phyloP scores from a whole-genome alignment of 2,888 invertebrate genomes.

The Lagria hirta region DNA sequence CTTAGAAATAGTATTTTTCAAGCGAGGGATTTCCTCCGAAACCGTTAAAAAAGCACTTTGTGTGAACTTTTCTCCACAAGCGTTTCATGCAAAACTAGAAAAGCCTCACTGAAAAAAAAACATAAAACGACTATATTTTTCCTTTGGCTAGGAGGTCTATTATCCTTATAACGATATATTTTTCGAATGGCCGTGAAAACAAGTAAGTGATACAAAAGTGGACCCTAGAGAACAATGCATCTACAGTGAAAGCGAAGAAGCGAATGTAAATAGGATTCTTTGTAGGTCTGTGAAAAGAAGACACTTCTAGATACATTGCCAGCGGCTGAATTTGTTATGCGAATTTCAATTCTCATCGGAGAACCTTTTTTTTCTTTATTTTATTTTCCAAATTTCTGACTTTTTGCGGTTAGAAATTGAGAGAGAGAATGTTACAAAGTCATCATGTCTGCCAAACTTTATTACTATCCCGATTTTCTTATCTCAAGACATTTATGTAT shows the following conservation, averaged over 20 bases:
- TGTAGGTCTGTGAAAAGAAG: conserved; percentile 29
- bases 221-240: conserved; percentile 44
- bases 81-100: conserved; percentile 11
- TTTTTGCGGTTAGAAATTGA: no score
- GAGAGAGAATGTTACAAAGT: conserved; percentile 13
- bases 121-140: conserved; percentile 35
- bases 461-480: conserved; percentile 8
- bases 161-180: conserved; percentile 41
- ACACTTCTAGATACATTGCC: conserved; percentile 34
- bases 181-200: conserved; percentile 42
- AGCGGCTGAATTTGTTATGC: conserved; percentile 35
- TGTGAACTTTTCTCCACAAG: conserved; percentile 12
- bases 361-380: conserved; percentile 24
- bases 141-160: conserved; percentile 37
- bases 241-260: conserved; percentile 38
- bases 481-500: background rate
- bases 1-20: no score
- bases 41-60: conserved; percentile 18
- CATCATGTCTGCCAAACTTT: conserved; percentile 14
- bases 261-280: conserved; percentile 44
- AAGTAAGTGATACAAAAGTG: conserved; percentile 47
- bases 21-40: no score
- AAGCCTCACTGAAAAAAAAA: conserved; percentile 18
- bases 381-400: conserved; percentile 20
- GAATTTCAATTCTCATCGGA: conserved; percentile 28